These are phyloP conservation scores for Diabrotica virgifera DNA, from an alignment of 1,140 invertebrate species.

Conservation along the genomic window DNA sequence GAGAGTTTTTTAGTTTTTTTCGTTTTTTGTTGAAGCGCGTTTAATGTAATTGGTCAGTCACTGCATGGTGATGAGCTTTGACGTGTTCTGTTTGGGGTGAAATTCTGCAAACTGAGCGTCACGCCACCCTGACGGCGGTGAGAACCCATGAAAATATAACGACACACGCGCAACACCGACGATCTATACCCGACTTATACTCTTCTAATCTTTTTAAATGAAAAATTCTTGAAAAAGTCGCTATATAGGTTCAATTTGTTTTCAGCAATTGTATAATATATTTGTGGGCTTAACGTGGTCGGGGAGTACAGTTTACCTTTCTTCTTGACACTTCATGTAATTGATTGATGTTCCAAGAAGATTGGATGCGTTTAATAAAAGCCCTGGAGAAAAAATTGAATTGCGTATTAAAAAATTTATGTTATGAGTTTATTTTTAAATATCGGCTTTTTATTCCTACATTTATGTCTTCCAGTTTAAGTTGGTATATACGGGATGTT, in stretches of 20 bases:
- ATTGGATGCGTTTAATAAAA: too few species aligned
- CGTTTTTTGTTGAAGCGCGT: neutral
- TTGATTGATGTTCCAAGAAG: too few species aligned
- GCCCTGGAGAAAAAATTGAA: too few species aligned
- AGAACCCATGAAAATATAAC: conserved; percentile 14
- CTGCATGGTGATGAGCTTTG: conserved; percentile 4
- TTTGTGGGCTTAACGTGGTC: neutral
- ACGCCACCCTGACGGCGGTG: conserved; percentile 20
- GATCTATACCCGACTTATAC: conserved; percentile 19
- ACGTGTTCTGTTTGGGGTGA: conserved; percentile 11
- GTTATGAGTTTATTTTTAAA: too few species aligned
- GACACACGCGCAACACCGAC: conserved; percentile 16
- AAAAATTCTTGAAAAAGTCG: conserved; percentile 17
- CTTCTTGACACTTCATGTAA: too few species aligned
- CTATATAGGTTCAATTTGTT: conserved; percentile 15
- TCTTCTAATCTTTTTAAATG: conserved; percentile 18
- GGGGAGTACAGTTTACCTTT: too few species aligned
- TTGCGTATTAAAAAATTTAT: too few species aligned
- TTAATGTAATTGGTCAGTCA: conserved; percentile 10
- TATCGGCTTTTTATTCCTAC: too few species aligned
- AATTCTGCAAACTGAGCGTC: conserved; percentile 18
- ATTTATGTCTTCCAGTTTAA: too few species aligned
- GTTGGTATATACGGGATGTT: too few species aligned
- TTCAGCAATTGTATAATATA: conserved; percentile 4
- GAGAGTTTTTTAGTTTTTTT: neutral